These are phyloP conservation scores for Xenopus petersii DNA, from an alignment of 2,797 vertebrate species.

Conservation along the genomic window DNA sequence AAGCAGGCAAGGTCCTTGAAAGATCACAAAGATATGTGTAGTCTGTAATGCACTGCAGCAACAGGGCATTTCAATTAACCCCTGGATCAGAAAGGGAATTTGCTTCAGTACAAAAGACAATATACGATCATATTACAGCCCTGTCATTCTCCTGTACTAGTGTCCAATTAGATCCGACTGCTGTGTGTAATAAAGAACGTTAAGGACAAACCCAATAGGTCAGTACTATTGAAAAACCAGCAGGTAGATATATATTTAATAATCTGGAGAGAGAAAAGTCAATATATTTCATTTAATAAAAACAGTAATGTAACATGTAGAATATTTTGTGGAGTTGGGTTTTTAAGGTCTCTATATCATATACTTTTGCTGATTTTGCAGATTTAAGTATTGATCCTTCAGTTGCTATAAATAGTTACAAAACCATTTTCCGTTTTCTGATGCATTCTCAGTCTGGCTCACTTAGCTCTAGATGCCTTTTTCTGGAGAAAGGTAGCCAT, in stretches of 20 bases:
- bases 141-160: slow-evolving; percentile 27
- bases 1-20: slow-evolving; percentile 21
- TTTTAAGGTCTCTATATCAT: too few relatives aligned
- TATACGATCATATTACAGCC: slow-evolving; percentile 35
- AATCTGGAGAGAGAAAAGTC: too few relatives aligned
- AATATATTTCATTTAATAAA: too few relatives aligned
- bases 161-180: slow-evolving; percentile 10
- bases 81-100: slow-evolving; percentile 20
- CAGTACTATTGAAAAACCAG: slow-evolving; percentile 8
- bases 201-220: slow-evolving; percentile 31
- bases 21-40: slow-evolving; percentile 20
- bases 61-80: slow-evolving; percentile 41
- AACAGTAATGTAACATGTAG: too few relatives aligned
- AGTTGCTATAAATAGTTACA: too few relatives aligned
- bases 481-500: too few relatives aligned
- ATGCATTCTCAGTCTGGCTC: too few relatives aligned
- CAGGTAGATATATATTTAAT: background rate
- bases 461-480: too few relatives aligned
- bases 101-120: slow-evolving; percentile 21
- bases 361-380: too few relatives aligned
- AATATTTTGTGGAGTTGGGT: too few relatives aligned
- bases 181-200: slow-evolving; percentile 35
- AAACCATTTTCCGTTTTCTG: too few relatives aligned
- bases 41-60: slow-evolving; percentile 24
- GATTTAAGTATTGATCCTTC: too few relatives aligned